Conservation (phyloP, 92 coral and sea anemone genomes). For the Phenganax subtilis region DNA sequence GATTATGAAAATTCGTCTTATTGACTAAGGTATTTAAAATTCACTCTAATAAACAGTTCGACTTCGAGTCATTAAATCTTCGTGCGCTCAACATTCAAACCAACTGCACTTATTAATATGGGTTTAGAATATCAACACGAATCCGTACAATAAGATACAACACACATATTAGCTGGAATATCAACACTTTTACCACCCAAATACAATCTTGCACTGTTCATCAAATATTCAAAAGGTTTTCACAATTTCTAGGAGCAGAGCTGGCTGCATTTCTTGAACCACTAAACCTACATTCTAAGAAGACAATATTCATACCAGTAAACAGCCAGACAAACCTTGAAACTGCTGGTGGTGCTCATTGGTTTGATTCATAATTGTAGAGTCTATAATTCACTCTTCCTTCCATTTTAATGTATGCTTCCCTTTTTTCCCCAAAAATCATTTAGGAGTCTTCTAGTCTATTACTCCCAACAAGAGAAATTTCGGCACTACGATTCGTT, state of each 20-base stretch:
- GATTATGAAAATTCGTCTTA: neutral
- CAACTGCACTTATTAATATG: neutral
- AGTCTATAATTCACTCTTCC: neutral
- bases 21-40: neutral
- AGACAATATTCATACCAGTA: constrained; percentile 69
- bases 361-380: constrained; percentile 43
- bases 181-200: neutral
- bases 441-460: constrained; percentile 75
- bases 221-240: neutral
- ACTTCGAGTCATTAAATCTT: neutral
- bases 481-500: constrained; percentile 78
- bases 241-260: constrained; percentile 53
- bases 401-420: neutral
- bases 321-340: constrained; percentile 64
- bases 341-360: constrained; percentile 83
- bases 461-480: constrained; percentile 46
- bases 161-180: no score
- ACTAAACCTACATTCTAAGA: constrained; percentile 52
- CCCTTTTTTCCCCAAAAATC: neutral
- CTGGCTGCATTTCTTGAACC: constrained; percentile 73
- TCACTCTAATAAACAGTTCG: neutral
- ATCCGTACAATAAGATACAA: no score
- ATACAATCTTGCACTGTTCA: neutral
- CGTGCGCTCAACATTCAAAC: neutral
- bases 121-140: no score